These are phyloP conservation scores for Philotrypesis tridentata DNA, from an alignment of 1,140 invertebrate genomes.

Conservation along the genomic window DNA sequence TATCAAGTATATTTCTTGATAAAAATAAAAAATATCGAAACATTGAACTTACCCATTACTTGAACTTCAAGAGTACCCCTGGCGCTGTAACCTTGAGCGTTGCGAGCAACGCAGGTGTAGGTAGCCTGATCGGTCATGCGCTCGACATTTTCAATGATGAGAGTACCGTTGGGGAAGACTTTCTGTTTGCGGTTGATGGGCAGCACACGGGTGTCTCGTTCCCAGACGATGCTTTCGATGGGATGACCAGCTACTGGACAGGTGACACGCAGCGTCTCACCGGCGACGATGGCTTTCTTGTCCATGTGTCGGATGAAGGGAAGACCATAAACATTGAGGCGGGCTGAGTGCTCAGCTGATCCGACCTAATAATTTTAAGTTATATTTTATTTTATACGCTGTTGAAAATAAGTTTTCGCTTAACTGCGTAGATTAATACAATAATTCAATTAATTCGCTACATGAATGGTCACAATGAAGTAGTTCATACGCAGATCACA, in stretches of 20 bases:
- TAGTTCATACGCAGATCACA: too few relatives aligned
- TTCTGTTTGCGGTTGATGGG: conserved; percentile 97
- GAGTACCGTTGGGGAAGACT: conserved; percentile 93
- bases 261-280: conserved; percentile 89
- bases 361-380: conserved; percentile 78
- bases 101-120: conserved; percentile 95
- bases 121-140: conserved; percentile 92
- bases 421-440: too few relatives aligned
- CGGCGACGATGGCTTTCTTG: conserved; percentile 95
- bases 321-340: conserved; percentile 93
- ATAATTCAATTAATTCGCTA: too few relatives aligned
- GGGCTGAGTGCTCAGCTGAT: conserved; percentile 87
- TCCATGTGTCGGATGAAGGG: conserved; percentile 93
- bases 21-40: not conserved
- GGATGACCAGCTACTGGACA: conserved; percentile 97
- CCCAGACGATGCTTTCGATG: conserved; percentile 94
- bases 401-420: too few relatives aligned
- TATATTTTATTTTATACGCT: not conserved
- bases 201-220: conserved; percentile 85
- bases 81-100: conserved; percentile 91
- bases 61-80: conserved; percentile 91
- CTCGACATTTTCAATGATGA: conserved; percentile 95
- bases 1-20: not conserved
- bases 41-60: conserved; percentile 91
- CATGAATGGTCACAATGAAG: too few relatives aligned